These are phyloP conservation scores for Drosophila eohydei DNA, from an alignment of 2,888 invertebrate species.

Conservation along the genomic window DNA sequence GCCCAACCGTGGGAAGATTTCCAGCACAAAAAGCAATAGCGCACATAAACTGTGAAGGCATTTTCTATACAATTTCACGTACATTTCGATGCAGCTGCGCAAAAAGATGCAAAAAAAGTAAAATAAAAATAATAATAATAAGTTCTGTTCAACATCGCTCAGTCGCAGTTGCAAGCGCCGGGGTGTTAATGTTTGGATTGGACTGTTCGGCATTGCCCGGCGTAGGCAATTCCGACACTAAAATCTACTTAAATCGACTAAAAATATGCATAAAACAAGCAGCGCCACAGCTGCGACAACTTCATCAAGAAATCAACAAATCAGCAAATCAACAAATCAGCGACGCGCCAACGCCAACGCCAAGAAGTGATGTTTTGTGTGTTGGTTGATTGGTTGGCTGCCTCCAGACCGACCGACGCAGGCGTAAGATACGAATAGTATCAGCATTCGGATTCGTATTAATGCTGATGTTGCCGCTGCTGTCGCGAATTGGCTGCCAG, in stretches of 20 bases:
- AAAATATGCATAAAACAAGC: constrained; percentile 68
- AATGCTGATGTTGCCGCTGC: constrained; percentile 4
- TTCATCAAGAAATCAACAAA: constrained; percentile 77
- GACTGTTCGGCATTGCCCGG: constrained; percentile 22
- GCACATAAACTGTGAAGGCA: constrained; percentile 52
- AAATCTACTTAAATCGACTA: constrained; percentile 64
- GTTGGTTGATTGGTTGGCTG: constrained; percentile 58
- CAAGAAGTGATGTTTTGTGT: constrained; percentile 39
- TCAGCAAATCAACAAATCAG: constrained; percentile 77
- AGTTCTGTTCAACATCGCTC: not conserved
- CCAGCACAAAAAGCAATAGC: constrained; percentile 62
- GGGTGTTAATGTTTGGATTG: constrained; percentile 43
- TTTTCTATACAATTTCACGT: constrained; percentile 46
- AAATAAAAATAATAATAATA: not conserved
- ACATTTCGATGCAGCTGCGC: constrained; percentile 73
- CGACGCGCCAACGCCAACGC: constrained; percentile 62
- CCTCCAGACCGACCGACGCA: constrained; percentile 38
- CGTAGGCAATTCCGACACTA: constrained; percentile 72
- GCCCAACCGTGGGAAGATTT: constrained; percentile 82
- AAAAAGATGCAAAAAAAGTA: constrained; percentile 47
- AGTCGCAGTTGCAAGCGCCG: constrained; percentile 15
- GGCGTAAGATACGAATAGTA: constrained; percentile 45
- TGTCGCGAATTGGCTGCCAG: constrained; percentile 53
- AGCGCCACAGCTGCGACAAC: constrained; percentile 48
- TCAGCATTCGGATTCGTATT: constrained; percentile 33